phyloP scores from a whole-genome alignment of 1,140 invertebrate species.

The Lithobius niger region DNA sequence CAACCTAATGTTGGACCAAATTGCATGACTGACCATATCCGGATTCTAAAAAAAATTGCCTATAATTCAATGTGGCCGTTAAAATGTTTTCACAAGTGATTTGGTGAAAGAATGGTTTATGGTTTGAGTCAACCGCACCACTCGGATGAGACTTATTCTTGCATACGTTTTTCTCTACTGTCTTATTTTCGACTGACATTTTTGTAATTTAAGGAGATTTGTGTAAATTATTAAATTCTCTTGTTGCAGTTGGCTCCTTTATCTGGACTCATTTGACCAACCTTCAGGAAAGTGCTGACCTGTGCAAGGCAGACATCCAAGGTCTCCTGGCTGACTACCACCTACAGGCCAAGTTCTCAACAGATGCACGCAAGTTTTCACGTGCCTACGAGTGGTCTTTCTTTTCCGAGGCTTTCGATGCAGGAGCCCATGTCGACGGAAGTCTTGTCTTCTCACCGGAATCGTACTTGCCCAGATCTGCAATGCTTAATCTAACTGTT shows the following conservation, averaged over 20 bases:
- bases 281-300: conserved; percentile 64
- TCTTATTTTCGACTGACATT: too few relatives aligned
- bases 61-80: too few relatives aligned
- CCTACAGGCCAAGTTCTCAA: conserved; percentile 56
- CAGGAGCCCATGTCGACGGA: conserved; percentile 57
- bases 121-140: too few relatives aligned
- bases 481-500: conserved; percentile 66
- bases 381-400: conserved; percentile 71
- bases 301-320: conserved; percentile 65
- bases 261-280: conserved; percentile 85
- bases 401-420: conserved; percentile 72
- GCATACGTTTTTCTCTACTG: too few relatives aligned
- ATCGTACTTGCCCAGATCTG: conserved; percentile 72
- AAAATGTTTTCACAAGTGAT: too few relatives aligned
- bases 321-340: conserved; percentile 58
- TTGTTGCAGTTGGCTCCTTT: conserved; percentile 76
- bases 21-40: too few relatives aligned
- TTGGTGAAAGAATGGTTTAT: too few relatives aligned
- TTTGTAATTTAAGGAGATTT: too few relatives aligned
- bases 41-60: too few relatives aligned
- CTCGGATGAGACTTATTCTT: too few relatives aligned
- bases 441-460: conserved; percentile 78
- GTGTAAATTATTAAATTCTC: too few relatives aligned
- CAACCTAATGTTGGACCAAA: too few relatives aligned
- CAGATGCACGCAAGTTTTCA: conserved; percentile 75